Base-by-base conservation (phyloP, 1,140 invertebrate genomes). In the Pinna nobilis region DNA sequence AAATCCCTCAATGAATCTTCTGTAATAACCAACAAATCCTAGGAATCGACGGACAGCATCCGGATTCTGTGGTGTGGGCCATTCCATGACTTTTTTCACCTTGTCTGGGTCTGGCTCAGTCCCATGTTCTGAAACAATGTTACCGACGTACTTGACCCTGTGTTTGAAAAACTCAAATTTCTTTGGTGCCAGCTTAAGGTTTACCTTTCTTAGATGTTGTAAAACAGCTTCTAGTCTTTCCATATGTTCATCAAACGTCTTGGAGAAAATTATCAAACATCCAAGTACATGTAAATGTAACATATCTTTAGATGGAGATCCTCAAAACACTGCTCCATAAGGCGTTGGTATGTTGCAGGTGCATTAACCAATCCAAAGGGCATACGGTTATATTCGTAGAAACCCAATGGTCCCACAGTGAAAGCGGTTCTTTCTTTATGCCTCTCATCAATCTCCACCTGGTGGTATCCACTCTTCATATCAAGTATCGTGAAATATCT, bases 401-500 rank as follows among this genome's bases (percentile, higher is more conserved):
- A 61, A 13, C 72, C 76, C 11, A 70, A 32, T 9, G 57, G 35
- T 28, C 69, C 44, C 15, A 65, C 67, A 11, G 65, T 51, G 47
- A 78, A 78, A 18, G 71, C 76, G 2, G 90, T 90, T 51, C 87
- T 85, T 49, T 87, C 69, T 9, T 70, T 80, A 51, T 84, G 82
- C 3, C 79, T 69, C n/a, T 70, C 30, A 23, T 84, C 47, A 9
- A 91, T 66, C 23, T 65, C 60, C 4, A 70, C 44, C 63, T 55
- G 70, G 2, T 90, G 70, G 60, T 90, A 89, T 83, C 75, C 83
- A 37, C 23, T 37, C 35, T 67, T 67, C 51, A 82, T 65, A 82
- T 92, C 91, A 0, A 92, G 73, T 0, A 82, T 81, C 0, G 83
- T 82, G 65, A 91, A 91, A 32, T 87, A 81, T 20, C 67, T 85